Conservation (phyloP, 2,888 invertebrate species). For the Neoascia interrupta region DNA sequence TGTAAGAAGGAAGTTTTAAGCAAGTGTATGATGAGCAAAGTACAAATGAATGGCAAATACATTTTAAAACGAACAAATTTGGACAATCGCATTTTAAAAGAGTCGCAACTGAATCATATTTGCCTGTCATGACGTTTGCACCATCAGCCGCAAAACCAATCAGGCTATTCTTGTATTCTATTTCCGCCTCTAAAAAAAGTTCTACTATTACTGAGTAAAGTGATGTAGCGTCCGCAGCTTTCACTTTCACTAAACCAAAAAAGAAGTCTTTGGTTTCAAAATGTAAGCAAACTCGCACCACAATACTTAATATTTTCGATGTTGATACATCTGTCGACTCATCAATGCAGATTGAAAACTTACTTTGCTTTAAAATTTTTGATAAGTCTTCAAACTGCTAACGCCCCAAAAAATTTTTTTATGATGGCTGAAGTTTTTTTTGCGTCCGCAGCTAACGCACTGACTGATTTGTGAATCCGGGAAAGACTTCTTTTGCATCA, state of each 20-base stretch:
- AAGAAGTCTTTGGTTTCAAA: not conserved
- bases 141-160: not conserved
- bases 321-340: not conserved
- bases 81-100: not conserved
- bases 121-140: constrained; percentile 1
- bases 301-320: not conserved
- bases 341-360: too few relatives aligned
- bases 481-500: not conserved
- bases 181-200: not conserved
- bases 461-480: not conserved
- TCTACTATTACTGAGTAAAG: not conserved
- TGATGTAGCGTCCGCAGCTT: not conserved
- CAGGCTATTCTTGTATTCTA: not conserved
- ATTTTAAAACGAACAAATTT: not conserved
- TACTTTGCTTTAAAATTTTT: too few relatives aligned
- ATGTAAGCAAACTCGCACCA: not conserved
- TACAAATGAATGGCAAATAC: constrained; percentile 5
- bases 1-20: not conserved
- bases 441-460: not conserved
- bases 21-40: not conserved
- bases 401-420: not conserved
- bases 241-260: not conserved
- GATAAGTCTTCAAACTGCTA: not conserved
- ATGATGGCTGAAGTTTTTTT: not conserved
- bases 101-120: not conserved